phyloP scores from a whole-genome alignment of 2,797 vertebrate genomes.

The Tapera naevia region DNA sequence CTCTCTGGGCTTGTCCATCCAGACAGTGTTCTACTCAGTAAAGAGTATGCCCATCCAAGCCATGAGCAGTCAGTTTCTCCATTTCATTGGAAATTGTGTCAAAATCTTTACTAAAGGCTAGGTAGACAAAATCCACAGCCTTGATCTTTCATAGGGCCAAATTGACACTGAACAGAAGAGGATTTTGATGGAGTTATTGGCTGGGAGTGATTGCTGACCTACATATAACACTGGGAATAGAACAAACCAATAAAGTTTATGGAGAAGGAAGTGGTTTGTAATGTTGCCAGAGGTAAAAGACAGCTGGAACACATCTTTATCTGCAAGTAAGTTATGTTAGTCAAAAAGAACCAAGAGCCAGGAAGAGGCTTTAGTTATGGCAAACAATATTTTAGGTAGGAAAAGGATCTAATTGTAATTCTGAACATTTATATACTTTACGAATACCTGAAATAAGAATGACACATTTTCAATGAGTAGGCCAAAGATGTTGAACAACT shows the following conservation, averaged over 20 bases:
- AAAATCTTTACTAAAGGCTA: too few relatives aligned
- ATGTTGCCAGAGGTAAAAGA: background rate
- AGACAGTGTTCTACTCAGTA: too few relatives aligned
- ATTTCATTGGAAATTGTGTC: too few relatives aligned
- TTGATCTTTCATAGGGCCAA: background rate
- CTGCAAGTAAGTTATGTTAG: background rate
- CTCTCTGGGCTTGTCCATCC: too few relatives aligned
- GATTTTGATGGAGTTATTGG: background rate
- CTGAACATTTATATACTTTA: background rate
- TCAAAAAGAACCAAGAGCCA: background rate
- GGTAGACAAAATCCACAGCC: too few relatives aligned
- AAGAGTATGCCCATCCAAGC: too few relatives aligned
- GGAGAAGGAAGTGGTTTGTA: background rate
- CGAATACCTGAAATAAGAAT: background rate
- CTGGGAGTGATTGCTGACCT: background rate
- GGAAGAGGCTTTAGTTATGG: background rate
- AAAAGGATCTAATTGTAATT: background rate
- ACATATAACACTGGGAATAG: background rate
- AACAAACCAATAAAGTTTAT: background rate
- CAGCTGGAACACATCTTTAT: background rate
- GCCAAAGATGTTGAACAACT: background rate
- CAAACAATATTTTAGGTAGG: background rate
- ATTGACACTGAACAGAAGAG: background rate
- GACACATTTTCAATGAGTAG: background rate
- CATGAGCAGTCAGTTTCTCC: too few relatives aligned